phyloP scores from a whole-genome alignment of 1,140 invertebrate genomes.

The Papilio helenus region DNA sequence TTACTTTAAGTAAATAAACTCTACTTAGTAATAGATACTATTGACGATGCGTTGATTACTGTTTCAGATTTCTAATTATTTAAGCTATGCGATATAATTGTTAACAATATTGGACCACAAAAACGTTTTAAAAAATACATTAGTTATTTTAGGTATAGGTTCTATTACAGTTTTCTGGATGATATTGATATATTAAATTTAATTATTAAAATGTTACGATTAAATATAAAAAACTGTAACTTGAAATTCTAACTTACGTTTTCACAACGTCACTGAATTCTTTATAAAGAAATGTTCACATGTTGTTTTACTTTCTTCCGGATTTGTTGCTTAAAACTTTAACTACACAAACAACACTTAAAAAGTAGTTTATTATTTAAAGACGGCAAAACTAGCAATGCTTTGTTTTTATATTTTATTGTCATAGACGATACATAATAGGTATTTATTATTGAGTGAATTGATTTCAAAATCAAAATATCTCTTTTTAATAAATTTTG shows the following conservation, averaged over 20 bases:
- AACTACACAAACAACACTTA: background rate
- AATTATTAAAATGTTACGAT: background rate
- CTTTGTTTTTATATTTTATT: background rate
- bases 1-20: too few relatives aligned
- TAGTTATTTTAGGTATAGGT: background rate
- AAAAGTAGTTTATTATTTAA: background rate
- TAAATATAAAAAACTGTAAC: background rate
- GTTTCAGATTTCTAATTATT: too few relatives aligned
- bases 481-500: too few relatives aligned
- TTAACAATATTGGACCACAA: too few relatives aligned
- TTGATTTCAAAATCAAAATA: too few relatives aligned
- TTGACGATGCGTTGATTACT: too few relatives aligned
- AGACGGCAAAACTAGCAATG: background rate
- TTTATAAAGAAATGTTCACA: background rate
- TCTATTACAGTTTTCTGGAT: background rate
- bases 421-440: background rate
- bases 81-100: too few relatives aligned
- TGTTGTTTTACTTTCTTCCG: background rate
- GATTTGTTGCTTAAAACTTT: background rate
- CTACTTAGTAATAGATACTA: too few relatives aligned
- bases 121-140: too few relatives aligned
- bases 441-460: too few relatives aligned
- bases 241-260: background rate
- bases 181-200: background rate
- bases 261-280: background rate